Percentiles rank a stretch among this genome's conserved stretches.
phyloP scores from a whole-genome alignment of 1,140 invertebrate species.

The Hormaphis cornu region DNA sequence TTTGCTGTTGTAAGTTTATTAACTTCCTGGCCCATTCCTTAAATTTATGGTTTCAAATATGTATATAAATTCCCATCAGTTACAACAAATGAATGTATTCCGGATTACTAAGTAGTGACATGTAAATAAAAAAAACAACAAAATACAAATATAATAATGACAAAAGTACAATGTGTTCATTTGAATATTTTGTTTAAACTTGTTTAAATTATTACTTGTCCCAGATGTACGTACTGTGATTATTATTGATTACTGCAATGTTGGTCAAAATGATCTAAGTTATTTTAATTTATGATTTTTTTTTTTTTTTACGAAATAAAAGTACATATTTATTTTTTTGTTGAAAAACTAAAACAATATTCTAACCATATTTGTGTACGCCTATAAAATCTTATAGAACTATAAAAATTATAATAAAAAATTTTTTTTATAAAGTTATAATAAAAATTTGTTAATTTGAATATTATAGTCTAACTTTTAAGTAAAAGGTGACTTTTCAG shows the following conservation, averaged over 20 bases:
- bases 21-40: conserved; percentile 26
- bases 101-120: conserved; percentile 23
- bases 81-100: conserved; percentile 12
- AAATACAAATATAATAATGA: conserved; percentile 10
- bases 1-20: conserved; percentile 26
- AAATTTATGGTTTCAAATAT: conserved; percentile 21
- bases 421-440: too few species aligned
- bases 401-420: too few species aligned
- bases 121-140: conserved; percentile 7
- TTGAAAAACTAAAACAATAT: too few species aligned
- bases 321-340: too few species aligned
- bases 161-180: conserved; percentile 17
- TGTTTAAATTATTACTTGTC: not conserved
- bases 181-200: not conserved
- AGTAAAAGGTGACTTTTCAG: too few species aligned
- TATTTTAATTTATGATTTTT: not conserved
- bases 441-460: too few species aligned
- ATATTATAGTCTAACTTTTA: too few species aligned
- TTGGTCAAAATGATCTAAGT: not conserved
- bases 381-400: too few species aligned
- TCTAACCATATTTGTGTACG: too few species aligned
- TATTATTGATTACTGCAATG: not conserved
- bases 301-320: too few species aligned
- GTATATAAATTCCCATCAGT: conserved; percentile 2
- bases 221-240: not conserved